Base-by-base conservation (phyloP, 2,888 invertebrate species). In the Agrochola lota region DNA sequence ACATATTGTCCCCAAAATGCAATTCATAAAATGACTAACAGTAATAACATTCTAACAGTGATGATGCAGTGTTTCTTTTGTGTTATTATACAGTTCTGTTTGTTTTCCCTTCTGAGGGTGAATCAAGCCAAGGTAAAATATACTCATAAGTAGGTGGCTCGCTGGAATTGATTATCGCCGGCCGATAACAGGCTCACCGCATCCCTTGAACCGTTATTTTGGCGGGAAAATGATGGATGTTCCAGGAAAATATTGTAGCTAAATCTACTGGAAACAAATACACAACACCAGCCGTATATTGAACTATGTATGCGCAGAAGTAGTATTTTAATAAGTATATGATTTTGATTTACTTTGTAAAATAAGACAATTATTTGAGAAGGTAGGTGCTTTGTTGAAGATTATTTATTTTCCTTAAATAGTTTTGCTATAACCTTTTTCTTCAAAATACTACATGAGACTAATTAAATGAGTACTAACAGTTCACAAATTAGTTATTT, bases 151-250 rank as follows among this genome's bases (percentile, higher is more conserved):
- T 76, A 78, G 77, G 74, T 77, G 62, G 82, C 77, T 78, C 66
- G 46, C 77, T 76, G 86, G 85, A 90, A 91, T 91, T 89, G 88
- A 91, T 92, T 91, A 92, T 88, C 86, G 78, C 68, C 74, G 74
- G 76, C 71, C 81, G 90, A 84, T 89, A 87, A 86, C 82, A 85
- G 80, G 74, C 81, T 81, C 84, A 60, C 79, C 71, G 70, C 82
- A 85, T 77, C 79, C 85, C 82, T 82, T 71, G 71, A 78, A 83
- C 88, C 80, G 86, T 85, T 90, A 87, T 89, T 90, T 91, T 91
- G 90, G 86, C 82, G 82, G 64, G 79, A 84, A 83, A 80, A 91
- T 94, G 93, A 92, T 94, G 92, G 95, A 95, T 95, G 94, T 74
- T 80, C 84, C 86, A 77, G 91, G 92, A 91, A 92, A 92, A 93